Base-by-base conservation (phyloP, 2,797 vertebrate species). In the Merluccius polli region DNA sequence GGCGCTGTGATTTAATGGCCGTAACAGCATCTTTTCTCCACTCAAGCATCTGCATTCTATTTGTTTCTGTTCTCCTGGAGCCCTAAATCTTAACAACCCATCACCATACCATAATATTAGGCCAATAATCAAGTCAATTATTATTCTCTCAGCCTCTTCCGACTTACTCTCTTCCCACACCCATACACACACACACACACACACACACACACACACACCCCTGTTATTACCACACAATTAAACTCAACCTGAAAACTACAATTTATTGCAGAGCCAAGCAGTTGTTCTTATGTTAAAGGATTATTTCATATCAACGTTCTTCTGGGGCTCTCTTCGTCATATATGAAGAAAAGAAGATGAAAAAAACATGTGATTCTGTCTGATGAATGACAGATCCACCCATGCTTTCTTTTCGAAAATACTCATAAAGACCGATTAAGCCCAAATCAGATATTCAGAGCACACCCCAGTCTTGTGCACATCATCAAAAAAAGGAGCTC, bases 41-140 rank as follows among this genome's bases (percentile, higher is more conserved):
- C 76, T 78, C 91, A 93, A 94, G 92, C 93, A 95, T 92, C 94
- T 95, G 92, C 91, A 94, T 94, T 94, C 90, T 92, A 95, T 95
- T 95, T 95, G 91, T 95, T 95, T 95, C 91, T 92, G 91, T 93
- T 94, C 91, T 87, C 88, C 77, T 63, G 85, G 52, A 93, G 91
- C 93, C 84, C 85, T 93, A 94, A 94, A 95, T 95, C 92, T 94
- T 92, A 94, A 89, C 89, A 90, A 92, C 73, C 90, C 94, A 94
- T 95, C 95, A 93, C 92, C 87, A 90, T 93, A 91, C 92, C 93
- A 95, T 92, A 94, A 94, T 94, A 95, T 95, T 94, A 95, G 91
- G 85, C 85, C 90, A 94, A 95, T 95, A 93, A 95, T 97, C 93
- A 95, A 94, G 92, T 94, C 94, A 94, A 94, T 95, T 94, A 95